phyloP scores from a whole-genome alignment of 2,888 invertebrate species.

The Sussaba pulchella region DNA sequence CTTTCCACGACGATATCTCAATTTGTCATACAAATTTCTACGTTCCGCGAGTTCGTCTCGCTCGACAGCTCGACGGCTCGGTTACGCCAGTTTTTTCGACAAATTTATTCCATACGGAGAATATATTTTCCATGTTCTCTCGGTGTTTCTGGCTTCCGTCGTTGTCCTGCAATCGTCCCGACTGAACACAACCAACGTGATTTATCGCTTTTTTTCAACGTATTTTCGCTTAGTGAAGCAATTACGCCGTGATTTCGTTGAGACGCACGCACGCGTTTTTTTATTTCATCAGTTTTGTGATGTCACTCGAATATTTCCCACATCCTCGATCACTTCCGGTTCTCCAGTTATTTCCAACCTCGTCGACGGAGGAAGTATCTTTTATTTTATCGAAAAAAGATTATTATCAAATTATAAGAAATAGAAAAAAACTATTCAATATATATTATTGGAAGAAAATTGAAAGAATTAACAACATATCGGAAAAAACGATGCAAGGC shows the following conservation, averaged over 20 bases:
- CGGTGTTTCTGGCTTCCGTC: too few relatives aligned
- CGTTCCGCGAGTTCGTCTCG: too few relatives aligned
- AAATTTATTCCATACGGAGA: too few relatives aligned
- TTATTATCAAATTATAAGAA: too few relatives aligned
- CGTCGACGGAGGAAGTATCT: too few relatives aligned
- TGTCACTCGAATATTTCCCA: not conserved
- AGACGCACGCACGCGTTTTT: not conserved
- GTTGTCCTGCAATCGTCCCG: too few relatives aligned
- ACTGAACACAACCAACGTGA: conserved; percentile 30
- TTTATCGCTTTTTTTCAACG: conserved; percentile 24
- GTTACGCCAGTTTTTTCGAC: not conserved
- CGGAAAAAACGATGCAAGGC: too few relatives aligned
- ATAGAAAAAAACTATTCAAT: too few relatives aligned
- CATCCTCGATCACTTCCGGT: not conserved
- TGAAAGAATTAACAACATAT: too few relatives aligned
- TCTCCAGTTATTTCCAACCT: conserved; percentile 13
- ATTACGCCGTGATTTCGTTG: not conserved
- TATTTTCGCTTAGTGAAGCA: not conserved
- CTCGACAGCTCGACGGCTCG: not conserved
- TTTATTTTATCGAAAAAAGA: too few relatives aligned
- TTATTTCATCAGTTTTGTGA: not conserved
- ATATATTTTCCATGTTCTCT: not conserved
- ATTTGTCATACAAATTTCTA: conserved; percentile 52
- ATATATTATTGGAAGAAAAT: too few relatives aligned
- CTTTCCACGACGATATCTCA: not conserved